phyloP scores from a whole-genome alignment of 2,113 vertebrate species.

The human (Homo sapiens) region GRCh38 chr20:8471001-8471500 shows the following conservation, averaged over 20 bases:
- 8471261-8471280: not conserved
- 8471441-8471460: not conserved
- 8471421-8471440: not conserved
- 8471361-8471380: not conserved
- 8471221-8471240: not conserved
- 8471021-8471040: not conserved
- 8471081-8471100: not conserved
- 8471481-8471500: not conserved
- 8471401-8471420: not conserved
- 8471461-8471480: not conserved
- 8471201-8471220: not conserved
- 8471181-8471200: not conserved
- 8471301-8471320: not conserved
- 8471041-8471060: not conserved
- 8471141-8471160: not conserved
- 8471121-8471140: not conserved
- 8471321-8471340: not conserved
- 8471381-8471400: not conserved
- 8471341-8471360: not conserved
- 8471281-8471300: not conserved
- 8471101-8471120: not conserved
- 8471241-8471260: not conserved
- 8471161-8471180: not conserved
- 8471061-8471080: not conserved
- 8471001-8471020: not conserved